phyloP scores from a whole-genome alignment of 2,797 vertebrate species.

The Emydoidea blandingii region DNA sequence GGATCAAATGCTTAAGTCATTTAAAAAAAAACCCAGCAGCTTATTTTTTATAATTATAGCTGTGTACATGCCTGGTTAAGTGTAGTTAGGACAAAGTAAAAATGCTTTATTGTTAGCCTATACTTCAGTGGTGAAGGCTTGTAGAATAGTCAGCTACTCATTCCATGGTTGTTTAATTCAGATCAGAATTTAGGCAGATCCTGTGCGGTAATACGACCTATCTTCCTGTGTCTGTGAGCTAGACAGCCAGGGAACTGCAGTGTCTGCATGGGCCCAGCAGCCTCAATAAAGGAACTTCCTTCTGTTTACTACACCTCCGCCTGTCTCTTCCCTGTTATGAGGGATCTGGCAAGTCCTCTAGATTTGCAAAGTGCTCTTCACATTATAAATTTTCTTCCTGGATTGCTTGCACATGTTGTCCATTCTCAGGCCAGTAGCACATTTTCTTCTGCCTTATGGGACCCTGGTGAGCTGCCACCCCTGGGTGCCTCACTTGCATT shows the following conservation, averaged over 20 bases:
- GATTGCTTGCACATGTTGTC: neutral
- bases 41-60: neutral
- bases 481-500: neutral
- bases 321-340: neutral
- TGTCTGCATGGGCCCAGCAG: neutral
- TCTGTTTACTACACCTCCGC: neutral
- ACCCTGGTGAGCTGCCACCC: neutral
- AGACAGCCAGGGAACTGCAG: neutral
- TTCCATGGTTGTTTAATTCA: neutral
- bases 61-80: neutral
- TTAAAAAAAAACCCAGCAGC: neutral
- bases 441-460: neutral
- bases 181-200: neutral
- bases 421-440: neutral
- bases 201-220: neutral
- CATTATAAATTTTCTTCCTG: neutral
- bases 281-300: neutral
- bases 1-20: neutral
- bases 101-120: neutral
- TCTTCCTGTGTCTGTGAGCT: neutral
- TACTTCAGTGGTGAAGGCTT: neutral
- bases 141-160: neutral
- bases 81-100: neutral
- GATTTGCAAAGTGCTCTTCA: neutral
- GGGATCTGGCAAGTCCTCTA: neutral